Percentiles rank a stretch among this genome's conserved stretches.
Conservation (phyloP, 2,888 invertebrate genomes). For the Cryptocheilus praepositus region DNA sequence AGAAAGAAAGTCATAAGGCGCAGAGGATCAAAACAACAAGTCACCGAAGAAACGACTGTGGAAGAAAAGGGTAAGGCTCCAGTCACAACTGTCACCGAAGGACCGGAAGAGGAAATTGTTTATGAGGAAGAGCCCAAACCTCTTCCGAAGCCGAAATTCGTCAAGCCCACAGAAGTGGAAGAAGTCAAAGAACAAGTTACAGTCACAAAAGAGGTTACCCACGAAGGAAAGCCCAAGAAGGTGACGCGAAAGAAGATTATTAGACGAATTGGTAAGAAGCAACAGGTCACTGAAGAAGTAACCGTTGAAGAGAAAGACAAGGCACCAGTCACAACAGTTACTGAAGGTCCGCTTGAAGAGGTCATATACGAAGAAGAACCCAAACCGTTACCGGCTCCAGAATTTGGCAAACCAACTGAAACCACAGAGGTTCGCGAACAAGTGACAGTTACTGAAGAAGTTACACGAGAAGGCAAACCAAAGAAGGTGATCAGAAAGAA, state of each 20-base stretch:
- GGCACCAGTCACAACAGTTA: conserved; percentile 58
- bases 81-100: conserved; percentile 45
- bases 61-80: conserved; percentile 55
- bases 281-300: conserved; percentile 63
- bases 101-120: conserved; percentile 32
- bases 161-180: conserved; percentile 27
- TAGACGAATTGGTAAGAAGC: too few species aligned
- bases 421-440: conserved; percentile 59
- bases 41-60: conserved; percentile 63
- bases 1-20: conserved; percentile 75
- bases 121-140: conserved; percentile 29
- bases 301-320: conserved; percentile 59
- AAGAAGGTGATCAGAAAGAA: conserved; percentile 72
- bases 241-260: neutral
- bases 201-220: conserved; percentile 58
- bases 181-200: conserved; percentile 63
- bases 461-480: conserved; percentile 64
- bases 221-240: conserved; percentile 30
- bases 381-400: conserved; percentile 63
- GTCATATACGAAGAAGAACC: conserved; percentile 58
- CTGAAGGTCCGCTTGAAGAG: conserved; percentile 54
- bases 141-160: conserved; percentile 55
- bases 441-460: conserved; percentile 62
- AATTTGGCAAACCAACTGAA: conserved; percentile 47
- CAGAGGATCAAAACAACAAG: conserved; percentile 63